These are phyloP conservation scores for Amiota minor DNA, from an alignment of 2,888 invertebrate genomes.

Conservation along the genomic window DNA sequence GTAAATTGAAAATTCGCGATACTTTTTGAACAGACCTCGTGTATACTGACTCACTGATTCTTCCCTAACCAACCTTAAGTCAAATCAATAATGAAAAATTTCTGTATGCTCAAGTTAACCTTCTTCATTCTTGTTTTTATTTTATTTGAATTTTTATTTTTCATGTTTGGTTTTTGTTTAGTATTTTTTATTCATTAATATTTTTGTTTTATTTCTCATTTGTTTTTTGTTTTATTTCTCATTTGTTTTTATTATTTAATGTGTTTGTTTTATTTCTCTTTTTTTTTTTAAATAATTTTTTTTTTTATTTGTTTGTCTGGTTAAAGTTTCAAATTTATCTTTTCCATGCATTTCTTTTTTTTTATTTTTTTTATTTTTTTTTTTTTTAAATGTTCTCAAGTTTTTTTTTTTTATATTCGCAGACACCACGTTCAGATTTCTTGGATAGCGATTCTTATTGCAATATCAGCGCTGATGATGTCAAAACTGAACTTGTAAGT, in stretches of 20 bases:
- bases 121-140: no score
- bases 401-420: constrained; percentile 42
- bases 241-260: no score
- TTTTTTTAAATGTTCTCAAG: constrained; percentile 31
- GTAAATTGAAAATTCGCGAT: no score
- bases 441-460: constrained; percentile 64
- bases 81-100: no score
- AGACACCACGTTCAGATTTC: constrained; percentile 67
- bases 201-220: constrained; percentile 24
- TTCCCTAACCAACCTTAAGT: no score
- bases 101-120: no score
- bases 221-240: no score
- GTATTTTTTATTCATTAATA: constrained; percentile 25
- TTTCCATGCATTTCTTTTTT: constrained; percentile 36
- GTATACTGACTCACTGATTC: no score
- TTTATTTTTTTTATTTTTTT: constrained; percentile 39
- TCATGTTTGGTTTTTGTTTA: constrained; percentile 31
- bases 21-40: no score
- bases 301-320: constrained; percentile 50
- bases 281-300: constrained; percentile 39
- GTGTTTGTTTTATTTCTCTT: constrained; percentile 34
- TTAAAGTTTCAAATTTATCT: constrained; percentile 50
- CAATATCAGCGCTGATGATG: constrained; percentile 71
- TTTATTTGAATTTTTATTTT: no score
- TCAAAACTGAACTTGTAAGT: constrained; percentile 73